Evolutionary conservation across 1,140 invertebrate genomes (phyloP).

Genomic region (Eupristina koningsbergeri): DNA sequence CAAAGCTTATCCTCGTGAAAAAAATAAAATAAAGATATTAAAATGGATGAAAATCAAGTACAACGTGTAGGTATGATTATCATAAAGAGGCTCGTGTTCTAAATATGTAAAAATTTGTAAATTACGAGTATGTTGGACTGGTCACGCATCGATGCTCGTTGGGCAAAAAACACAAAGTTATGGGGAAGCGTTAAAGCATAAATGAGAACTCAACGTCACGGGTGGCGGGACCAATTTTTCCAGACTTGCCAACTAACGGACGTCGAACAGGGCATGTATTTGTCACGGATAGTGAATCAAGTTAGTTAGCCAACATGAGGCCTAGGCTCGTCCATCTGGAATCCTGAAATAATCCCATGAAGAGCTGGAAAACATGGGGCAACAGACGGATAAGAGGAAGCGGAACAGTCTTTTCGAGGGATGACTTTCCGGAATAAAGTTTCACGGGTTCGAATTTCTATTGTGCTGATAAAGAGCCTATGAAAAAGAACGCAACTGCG

Average conservation of each 20-base stretch:
- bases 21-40: no score
- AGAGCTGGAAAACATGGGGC: not conserved
- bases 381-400: not conserved
- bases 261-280: conserved; percentile 61
- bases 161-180: not conserved
- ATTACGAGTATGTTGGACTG: no score
- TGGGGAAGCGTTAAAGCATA: not conserved
- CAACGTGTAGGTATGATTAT: no score
- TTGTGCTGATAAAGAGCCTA: not conserved
- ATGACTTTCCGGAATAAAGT: conserved; percentile 14
- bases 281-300: conserved; percentile 59
- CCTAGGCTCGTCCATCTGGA: not conserved
- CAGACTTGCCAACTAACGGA: conserved; percentile 63
- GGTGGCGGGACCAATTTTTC: not conserved
- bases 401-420: not conserved
- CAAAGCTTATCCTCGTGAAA: no score
- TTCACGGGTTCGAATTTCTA: not conserved
- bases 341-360: conserved; percentile 12
- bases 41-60: no score
- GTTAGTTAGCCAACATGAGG: conserved; percentile 1
- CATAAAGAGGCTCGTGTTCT: no score
- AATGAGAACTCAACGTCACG: not conserved
- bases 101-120: not conserved
- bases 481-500: not conserved
- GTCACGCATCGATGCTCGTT: not conserved